Evolutionary conservation across 2,113 vertebrate genomes (phyloP).

Genomic region (Dipodomys merriami): DNA sequence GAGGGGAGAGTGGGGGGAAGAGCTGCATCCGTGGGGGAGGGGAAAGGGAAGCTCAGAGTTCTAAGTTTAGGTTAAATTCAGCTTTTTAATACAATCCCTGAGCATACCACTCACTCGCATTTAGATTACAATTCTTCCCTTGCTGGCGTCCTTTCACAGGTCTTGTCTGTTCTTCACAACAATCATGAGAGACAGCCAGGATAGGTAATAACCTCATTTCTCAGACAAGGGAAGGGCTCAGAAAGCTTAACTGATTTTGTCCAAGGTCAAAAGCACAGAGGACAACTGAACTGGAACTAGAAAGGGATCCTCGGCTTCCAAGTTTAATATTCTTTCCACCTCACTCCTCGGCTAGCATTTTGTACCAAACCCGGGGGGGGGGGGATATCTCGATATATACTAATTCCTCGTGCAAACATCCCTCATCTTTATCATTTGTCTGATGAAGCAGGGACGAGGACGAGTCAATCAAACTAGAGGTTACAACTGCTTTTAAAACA

Average conservation of each 20-base stretch:
- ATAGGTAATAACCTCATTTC: not conserved
- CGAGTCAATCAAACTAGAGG: not conserved
- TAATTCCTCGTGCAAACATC: not conserved
- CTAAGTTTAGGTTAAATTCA: slow-evolving; percentile 17
- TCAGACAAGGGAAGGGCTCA: not conserved
- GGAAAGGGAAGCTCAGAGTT: not conserved
- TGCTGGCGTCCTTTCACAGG: not conserved
- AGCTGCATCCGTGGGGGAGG: no score
- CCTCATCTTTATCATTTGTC: not conserved
- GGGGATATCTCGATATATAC: not conserved
- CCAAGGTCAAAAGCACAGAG: slow-evolving; percentile 6
- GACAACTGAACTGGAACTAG: not conserved
- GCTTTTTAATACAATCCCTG: not conserved
- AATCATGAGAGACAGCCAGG: not conserved
- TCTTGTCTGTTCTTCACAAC: slow-evolving; percentile 1
- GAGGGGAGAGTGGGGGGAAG: no score
- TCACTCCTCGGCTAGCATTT: not conserved
- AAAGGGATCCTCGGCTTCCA: not conserved
- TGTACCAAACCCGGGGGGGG: no score
- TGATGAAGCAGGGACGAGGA: not conserved
- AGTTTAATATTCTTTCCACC: not conserved
- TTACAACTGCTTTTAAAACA: not conserved
- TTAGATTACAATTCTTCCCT: not conserved
- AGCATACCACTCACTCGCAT: not conserved
- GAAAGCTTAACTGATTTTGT: slow-evolving; percentile 8